phyloP scores from a whole-genome alignment of 2,888 invertebrate species.

The Epirrhoe tristata region DNA sequence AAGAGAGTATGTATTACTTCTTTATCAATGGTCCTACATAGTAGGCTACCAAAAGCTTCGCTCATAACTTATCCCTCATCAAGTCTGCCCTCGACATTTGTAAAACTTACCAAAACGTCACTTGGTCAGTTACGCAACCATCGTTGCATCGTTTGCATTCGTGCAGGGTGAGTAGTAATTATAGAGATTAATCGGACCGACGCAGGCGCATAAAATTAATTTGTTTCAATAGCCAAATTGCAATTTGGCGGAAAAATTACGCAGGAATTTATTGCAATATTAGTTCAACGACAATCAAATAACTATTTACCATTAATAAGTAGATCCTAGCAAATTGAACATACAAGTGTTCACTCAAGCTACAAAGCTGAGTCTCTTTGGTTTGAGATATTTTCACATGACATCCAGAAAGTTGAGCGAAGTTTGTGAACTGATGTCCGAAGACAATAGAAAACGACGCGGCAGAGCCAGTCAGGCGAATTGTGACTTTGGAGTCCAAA shows the following conservation, averaged over 20 bases:
- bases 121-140: slow-evolving; percentile 66
- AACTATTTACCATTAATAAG: too few species aligned
- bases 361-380: too few species aligned
- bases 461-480: too few species aligned
- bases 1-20: too few species aligned
- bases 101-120: slow-evolving; percentile 67
- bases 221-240: slow-evolving; percentile 25
- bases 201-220: slow-evolving; percentile 27
- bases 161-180: slow-evolving; percentile 49
- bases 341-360: too few species aligned
- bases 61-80: slow-evolving; percentile 36
- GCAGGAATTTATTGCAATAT: neutral
- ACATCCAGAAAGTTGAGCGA: too few species aligned
- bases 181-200: slow-evolving; percentile 41
- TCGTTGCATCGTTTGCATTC: slow-evolving; percentile 70
- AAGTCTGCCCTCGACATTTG: slow-evolving; percentile 68
- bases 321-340: too few species aligned
- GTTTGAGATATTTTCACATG: too few species aligned
- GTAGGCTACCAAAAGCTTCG: slow-evolving; percentile 12
- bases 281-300: neutral
- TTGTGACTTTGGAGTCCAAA: too few species aligned
- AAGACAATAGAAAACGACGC: too few species aligned
- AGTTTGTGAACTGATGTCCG: too few species aligned
- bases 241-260: slow-evolving; percentile 6
- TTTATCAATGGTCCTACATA: too few species aligned